Conservation (phyloP, 2,888 invertebrate species). For the Parapristionchus giblindavisi region DNA sequence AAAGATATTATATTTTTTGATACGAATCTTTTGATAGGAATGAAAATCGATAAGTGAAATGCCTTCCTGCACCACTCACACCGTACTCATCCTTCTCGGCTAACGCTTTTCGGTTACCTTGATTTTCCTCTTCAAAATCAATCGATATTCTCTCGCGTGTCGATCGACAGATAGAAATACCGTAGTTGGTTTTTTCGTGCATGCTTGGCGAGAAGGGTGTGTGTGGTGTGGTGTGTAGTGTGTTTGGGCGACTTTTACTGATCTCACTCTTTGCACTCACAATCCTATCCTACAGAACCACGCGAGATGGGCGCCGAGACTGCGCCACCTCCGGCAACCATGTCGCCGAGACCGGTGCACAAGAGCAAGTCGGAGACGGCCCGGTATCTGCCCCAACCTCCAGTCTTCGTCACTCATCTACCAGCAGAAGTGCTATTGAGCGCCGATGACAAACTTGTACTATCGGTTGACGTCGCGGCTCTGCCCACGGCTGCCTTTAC, state of each 20-base stretch:
- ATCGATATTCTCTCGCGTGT: neutral
- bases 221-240: constrained; percentile 18
- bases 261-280: neutral
- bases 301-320: constrained; percentile 16
- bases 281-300: constrained; percentile 10
- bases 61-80: constrained; percentile 25
- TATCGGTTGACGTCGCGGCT: constrained; percentile 62
- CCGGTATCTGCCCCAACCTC: constrained; percentile 60
- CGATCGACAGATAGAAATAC: neutral
- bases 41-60: too few species aligned
- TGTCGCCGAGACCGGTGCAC: constrained; percentile 39
- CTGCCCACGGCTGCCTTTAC: constrained; percentile 69
- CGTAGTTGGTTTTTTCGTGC: constrained; percentile 32
- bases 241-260: constrained; percentile 1
- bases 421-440: constrained; percentile 42
- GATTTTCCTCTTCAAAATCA: too few species aligned
- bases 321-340: neutral
- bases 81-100: constrained; percentile 1
- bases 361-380: constrained; percentile 39
- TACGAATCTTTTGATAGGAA: too few species aligned
- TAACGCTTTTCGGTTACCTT: constrained; percentile 28
- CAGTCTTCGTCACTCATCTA: constrained; percentile 41
- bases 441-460: constrained; percentile 58
- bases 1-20: too few species aligned
- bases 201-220: constrained; percentile 37